Conservation (phyloP, 2,113 vertebrate genomes). For the Felis chaus region DNA sequence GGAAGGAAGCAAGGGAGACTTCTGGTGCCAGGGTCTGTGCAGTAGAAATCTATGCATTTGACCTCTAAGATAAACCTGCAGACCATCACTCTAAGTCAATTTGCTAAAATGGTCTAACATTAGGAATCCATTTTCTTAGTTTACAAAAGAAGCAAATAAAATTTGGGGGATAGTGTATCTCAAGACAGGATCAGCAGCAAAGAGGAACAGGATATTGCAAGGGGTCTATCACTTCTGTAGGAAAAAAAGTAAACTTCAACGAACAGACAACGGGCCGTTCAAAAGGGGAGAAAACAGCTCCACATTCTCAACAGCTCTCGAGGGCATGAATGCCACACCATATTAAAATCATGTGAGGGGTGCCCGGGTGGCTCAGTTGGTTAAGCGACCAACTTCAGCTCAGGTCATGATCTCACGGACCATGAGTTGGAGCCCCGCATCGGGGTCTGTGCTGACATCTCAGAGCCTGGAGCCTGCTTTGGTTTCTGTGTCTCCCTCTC, state of each 20-base stretch:
- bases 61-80: neutral
- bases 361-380: too few relatives aligned
- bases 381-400: too few relatives aligned
- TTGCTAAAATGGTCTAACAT: neutral
- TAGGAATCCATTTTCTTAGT: neutral
- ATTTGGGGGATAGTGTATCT: neutral
- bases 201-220: neutral
- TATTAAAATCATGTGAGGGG: neutral
- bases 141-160: conserved; percentile 16
- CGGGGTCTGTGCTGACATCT: too few relatives aligned
- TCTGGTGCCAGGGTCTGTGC: too few relatives aligned
- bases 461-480: too few relatives aligned
- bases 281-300: neutral
- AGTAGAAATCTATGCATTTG: neutral
- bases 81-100: neutral
- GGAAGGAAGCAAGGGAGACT: neutral
- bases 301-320: neutral
- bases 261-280: neutral
- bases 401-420: too few relatives aligned
- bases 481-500: too few relatives aligned
- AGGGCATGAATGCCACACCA: neutral
- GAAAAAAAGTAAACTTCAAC: neutral
- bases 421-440: too few relatives aligned
- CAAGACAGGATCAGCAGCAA: neutral
- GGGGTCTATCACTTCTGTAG: neutral